phyloP scores from a whole-genome alignment of 2,797 vertebrate genomes.

The Sylvilagus floridanus region DNA sequence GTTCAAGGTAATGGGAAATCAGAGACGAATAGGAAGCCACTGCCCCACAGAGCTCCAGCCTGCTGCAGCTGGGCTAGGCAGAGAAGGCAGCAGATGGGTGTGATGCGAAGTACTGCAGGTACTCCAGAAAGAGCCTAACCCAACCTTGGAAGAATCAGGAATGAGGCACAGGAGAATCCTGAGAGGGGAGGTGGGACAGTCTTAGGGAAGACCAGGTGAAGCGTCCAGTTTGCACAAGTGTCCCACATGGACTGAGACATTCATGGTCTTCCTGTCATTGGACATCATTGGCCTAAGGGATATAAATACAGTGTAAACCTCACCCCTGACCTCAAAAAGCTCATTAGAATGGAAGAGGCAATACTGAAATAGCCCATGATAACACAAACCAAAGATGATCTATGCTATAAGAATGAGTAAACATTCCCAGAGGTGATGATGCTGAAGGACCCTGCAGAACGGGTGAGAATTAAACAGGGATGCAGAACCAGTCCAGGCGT shows the following conservation, averaged over 20 bases:
- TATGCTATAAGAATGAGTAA: not conserved
- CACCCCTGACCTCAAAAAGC: not conserved
- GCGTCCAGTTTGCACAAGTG: not conserved
- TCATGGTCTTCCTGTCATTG: not conserved
- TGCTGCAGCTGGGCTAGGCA: not conserved
- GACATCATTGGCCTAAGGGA: not conserved
- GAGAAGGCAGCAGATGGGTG: not conserved
- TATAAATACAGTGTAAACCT: slow-evolving; percentile 6
- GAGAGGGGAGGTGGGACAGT: not conserved
- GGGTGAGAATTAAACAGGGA: not conserved
- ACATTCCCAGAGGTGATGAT: not conserved
- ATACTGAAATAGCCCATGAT: not conserved
- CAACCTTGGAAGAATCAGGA: not conserved
- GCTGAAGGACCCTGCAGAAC: not conserved
- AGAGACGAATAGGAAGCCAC: not conserved
- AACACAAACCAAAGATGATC: not conserved
- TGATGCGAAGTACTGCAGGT: not conserved
- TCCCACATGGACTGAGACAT: not conserved
- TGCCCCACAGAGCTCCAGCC: not conserved
- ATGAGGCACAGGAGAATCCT: not conserved
- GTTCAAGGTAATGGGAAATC: not conserved
- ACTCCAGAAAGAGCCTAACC: slow-evolving; percentile 13
- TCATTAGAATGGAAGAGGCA: not conserved
- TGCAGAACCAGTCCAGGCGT: not conserved
- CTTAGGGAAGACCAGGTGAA: not conserved